phyloP scores from a whole-genome alignment of 2,797 vertebrate genomes.

The Simalia tracyae region DNA sequence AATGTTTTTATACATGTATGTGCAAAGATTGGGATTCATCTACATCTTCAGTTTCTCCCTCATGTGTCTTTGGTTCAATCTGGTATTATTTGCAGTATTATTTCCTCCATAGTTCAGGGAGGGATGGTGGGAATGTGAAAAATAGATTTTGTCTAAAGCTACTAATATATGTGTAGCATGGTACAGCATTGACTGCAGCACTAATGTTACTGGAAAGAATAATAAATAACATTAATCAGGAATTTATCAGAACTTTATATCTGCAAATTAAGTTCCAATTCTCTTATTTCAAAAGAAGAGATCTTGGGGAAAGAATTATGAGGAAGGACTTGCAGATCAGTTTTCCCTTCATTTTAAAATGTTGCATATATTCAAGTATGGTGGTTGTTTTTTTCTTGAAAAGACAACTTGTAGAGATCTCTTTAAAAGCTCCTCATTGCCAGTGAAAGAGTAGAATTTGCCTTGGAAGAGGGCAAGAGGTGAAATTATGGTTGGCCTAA shows the following conservation, averaged over 20 bases:
- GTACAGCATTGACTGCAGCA: neutral
- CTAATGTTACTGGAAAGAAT: neutral
- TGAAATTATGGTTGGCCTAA: slow-evolving; percentile 47
- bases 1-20: neutral
- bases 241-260: neutral
- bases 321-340: neutral
- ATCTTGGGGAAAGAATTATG: neutral
- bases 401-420: slow-evolving; percentile 16
- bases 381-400: neutral
- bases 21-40: neutral
- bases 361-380: slow-evolving; percentile 36
- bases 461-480: slow-evolving; percentile 36
- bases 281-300: neutral
- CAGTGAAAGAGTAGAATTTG: slow-evolving; percentile 50
- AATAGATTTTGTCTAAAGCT: neutral
- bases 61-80: neutral
- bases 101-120: neutral
- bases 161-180: neutral
- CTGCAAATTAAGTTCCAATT: neutral
- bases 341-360: slow-evolving; percentile 20
- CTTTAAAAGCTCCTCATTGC: slow-evolving; percentile 40
- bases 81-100: neutral
- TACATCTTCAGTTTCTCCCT: neutral
- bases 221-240: neutral
- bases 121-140: neutral